Conservation (phyloP, 1,140 invertebrate genomes). For the Rhizoglyphus robini region DNA sequence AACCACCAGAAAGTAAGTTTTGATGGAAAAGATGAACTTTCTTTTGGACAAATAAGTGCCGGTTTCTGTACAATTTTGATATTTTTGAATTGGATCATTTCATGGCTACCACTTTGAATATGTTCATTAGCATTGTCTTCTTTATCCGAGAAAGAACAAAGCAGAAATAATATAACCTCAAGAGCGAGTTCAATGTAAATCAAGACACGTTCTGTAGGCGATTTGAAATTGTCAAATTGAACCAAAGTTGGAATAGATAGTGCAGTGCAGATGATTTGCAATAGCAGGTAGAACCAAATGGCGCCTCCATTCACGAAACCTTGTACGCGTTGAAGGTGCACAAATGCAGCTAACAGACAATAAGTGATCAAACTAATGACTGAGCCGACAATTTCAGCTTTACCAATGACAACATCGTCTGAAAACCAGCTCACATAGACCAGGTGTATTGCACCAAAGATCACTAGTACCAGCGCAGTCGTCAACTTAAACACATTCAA, state of each 20-base stretch:
- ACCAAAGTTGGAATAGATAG: too few species aligned
- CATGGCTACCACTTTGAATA: slow-evolving; percentile 62
- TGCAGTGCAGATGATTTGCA: not conserved
- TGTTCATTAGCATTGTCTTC: slow-evolving; percentile 50
- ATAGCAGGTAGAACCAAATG: too few species aligned
- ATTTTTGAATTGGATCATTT: slow-evolving; percentile 38
- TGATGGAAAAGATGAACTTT: slow-evolving; percentile 67
- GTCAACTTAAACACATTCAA: too few species aligned
- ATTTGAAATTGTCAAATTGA: not conserved
- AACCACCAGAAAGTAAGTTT: slow-evolving; percentile 84
- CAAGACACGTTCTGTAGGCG: not conserved
- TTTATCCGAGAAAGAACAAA: slow-evolving; percentile 19
- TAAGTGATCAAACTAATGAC: not conserved
- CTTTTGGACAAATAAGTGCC: slow-evolving; percentile 61
- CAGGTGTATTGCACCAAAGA: too few species aligned
- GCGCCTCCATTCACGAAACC: not conserved
- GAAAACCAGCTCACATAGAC: too few species aligned
- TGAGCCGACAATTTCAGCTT: too few species aligned
- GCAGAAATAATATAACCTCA: not conserved
- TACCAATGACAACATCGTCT: too few species aligned
- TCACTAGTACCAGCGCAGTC: too few species aligned
- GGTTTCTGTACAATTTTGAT: not conserved
- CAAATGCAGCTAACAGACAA: not conserved
- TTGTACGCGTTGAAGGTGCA: not conserved
- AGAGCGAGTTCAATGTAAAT: slow-evolving; percentile 10